A percentile compares a stretch with the other conserved stretches of the same genome.
These are phyloP conservation scores for Cosmopolites sordidus DNA, from an alignment of 2,888 invertebrate genomes.

Conservation along the genomic window DNA sequence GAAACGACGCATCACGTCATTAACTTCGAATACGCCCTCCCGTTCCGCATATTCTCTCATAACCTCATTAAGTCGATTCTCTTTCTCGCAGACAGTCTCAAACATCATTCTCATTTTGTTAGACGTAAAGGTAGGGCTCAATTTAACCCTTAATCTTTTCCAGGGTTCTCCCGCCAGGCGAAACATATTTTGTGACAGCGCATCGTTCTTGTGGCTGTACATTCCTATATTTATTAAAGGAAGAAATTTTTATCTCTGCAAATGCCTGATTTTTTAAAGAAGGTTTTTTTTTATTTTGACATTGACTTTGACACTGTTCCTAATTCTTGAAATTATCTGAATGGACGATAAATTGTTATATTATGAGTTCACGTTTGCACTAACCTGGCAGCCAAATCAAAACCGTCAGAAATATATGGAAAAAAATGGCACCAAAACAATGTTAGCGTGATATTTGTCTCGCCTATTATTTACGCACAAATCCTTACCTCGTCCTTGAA, in stretches of 20 bases:
- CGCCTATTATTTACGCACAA: no score
- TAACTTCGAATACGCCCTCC: slow-evolving; percentile 35
- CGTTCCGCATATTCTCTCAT: slow-evolving; percentile 39
- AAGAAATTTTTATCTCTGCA: no score
- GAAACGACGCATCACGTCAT: slow-evolving; percentile 54
- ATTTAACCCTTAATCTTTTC: slow-evolving; percentile 52
- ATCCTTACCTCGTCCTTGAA: slow-evolving; percentile 37
- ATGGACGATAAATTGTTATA: slow-evolving; percentile 10
- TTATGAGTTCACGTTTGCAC: no score
- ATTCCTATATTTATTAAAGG: slow-evolving; percentile 13
- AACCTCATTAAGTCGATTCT: slow-evolving; percentile 43
- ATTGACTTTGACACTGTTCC: no score
- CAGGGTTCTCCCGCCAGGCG: slow-evolving; percentile 41
- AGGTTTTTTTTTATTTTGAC: no score
- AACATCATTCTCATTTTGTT: slow-evolving; percentile 65
- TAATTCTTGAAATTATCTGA: no score
- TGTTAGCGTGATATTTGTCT: no score
- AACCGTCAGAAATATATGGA: no score
- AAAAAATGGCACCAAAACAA: no score
- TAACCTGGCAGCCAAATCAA: no score
- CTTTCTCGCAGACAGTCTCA: slow-evolving; percentile 53
- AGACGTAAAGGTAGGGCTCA: slow-evolving; percentile 62
- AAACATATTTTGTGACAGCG: slow-evolving; percentile 35
- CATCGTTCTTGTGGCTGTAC: slow-evolving; percentile 31
- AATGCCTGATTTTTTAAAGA: no score